phyloP scores from a whole-genome alignment of 2,797 vertebrate species.

The Siniperca obscura region DNA sequence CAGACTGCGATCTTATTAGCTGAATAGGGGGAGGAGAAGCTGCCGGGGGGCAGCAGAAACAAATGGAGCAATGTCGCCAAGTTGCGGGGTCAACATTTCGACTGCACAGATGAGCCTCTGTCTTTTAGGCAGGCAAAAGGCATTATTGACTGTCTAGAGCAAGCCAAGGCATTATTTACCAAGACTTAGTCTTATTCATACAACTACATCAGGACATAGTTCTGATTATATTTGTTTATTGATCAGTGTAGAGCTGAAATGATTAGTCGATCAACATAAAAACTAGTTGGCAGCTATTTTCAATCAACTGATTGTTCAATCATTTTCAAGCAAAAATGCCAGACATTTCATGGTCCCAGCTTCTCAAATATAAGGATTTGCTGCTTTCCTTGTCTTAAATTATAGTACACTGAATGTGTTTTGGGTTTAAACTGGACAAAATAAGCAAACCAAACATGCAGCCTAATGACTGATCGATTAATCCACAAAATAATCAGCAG shows the following conservation, averaged over 20 bases:
- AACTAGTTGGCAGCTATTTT: background rate
- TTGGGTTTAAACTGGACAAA: background rate
- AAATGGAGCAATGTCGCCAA: slow-evolving; percentile 48
- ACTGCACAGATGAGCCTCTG: slow-evolving; percentile 27
- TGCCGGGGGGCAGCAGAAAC: slow-evolving; percentile 15
- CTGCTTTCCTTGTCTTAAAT: background rate
- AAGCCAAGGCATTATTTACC: slow-evolving; percentile 15
- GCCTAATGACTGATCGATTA: background rate
- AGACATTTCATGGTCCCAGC: background rate
- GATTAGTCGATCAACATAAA: background rate
- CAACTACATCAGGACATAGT: background rate
- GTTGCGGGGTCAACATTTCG: slow-evolving; percentile 53
- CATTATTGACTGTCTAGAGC: slow-evolving; percentile 43
- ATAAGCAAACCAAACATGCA: background rate
- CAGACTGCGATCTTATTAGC: slow-evolving; percentile 12
- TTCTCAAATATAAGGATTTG: background rate
- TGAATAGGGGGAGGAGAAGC: background rate
- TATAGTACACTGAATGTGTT: background rate
- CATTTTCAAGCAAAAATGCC: background rate
- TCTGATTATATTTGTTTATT: slow-evolving; percentile 9
- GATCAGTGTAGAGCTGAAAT: background rate
- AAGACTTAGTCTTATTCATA: slow-evolving; percentile 5
- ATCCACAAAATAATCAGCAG: background rate
- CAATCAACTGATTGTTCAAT: background rate
- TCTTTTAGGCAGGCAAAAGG: slow-evolving; percentile 40